phyloP scores from a whole-genome alignment of 2,888 invertebrate genomes.

The Selenia dentaria region DNA sequence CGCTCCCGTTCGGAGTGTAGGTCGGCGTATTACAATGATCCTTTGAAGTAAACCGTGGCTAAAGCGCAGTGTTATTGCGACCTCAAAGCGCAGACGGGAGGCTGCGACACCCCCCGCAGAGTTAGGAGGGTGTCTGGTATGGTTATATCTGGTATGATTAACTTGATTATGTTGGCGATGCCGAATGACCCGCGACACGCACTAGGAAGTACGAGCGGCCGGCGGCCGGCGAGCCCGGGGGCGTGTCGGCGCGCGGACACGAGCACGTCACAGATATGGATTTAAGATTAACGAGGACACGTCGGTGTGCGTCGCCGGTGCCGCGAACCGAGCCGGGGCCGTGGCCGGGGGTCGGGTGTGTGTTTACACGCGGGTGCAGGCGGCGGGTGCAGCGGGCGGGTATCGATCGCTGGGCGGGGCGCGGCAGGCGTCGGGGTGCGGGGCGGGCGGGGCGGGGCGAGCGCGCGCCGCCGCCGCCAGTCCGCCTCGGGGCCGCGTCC shows the following conservation, averaged over 20 bases:
- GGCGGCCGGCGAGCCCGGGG: conserved; percentile 27
- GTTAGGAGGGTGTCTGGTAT: not conserved
- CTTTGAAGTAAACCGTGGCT: not conserved
- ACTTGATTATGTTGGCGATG: conserved; percentile 1
- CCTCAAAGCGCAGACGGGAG: conserved; percentile 11
- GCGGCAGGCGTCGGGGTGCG: conserved; percentile 58
- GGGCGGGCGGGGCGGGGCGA: conserved; percentile 58
- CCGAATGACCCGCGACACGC: conserved; percentile 7
- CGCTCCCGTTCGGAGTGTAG: too few species aligned
- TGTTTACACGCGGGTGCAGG: conserved; percentile 72
- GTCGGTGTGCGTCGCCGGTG: conserved; percentile 35
- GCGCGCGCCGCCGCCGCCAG: conserved; percentile 57
- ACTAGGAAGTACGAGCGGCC: conserved; percentile 7
- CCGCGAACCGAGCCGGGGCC: conserved; percentile 51
- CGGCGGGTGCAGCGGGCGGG: conserved; percentile 69
- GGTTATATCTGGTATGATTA: not conserved
- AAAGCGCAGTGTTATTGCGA: not conserved
- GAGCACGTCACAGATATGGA: conserved; percentile 65
- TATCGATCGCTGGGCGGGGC: conserved; percentile 76
- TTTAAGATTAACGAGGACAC: conserved; percentile 79
- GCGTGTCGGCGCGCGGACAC: conserved; percentile 17
- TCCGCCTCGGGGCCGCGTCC: conserved; percentile 80
- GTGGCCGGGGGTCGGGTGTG: conserved; percentile 86
- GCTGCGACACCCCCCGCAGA: not conserved
- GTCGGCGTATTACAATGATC: not conserved